Conservation (phyloP, 2,888 invertebrate species). For the Aphrophora alni region DNA sequence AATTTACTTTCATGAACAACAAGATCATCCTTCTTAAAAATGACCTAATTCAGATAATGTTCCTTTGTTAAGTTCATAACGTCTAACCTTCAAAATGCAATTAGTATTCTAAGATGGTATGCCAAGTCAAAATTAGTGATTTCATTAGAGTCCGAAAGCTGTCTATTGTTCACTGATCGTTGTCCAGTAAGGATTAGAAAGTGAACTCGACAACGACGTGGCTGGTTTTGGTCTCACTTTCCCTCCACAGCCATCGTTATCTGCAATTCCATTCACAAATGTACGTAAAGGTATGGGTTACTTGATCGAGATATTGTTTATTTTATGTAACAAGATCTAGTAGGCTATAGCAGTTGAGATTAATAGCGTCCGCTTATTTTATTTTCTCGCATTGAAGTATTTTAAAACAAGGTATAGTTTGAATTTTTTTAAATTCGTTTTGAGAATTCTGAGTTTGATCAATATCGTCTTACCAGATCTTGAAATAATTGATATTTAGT, state of each 20-base stretch:
- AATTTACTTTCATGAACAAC: not conserved
- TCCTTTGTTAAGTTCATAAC: not conserved
- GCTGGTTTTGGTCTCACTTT: not conserved
- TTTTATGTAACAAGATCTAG: too few species aligned
- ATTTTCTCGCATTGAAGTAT: too few species aligned
- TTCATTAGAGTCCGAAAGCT: not conserved
- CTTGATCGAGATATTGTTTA: too few species aligned
- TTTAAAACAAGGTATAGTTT: too few species aligned
- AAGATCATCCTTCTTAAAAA: not conserved
- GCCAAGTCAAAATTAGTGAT: not conserved
- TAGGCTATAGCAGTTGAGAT: too few species aligned
- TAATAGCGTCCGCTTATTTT: too few species aligned
- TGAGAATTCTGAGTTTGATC: too few species aligned
- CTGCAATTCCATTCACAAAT: not conserved
- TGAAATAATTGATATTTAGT: too few species aligned
- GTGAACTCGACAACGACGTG: not conserved
- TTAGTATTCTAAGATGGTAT: not conserved
- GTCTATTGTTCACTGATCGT: not conserved
- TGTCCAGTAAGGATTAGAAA: constrained; percentile 9
- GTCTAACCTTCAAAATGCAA: not conserved
- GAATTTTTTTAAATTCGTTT: too few species aligned
- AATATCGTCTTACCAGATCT: too few species aligned
- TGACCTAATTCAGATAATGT: not conserved
- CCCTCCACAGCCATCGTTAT: not conserved
- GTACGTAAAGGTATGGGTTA: not conserved